phyloP scores from a whole-genome alignment of 1,140 invertebrate genomes.

The Brevipalpus yothersi region DNA sequence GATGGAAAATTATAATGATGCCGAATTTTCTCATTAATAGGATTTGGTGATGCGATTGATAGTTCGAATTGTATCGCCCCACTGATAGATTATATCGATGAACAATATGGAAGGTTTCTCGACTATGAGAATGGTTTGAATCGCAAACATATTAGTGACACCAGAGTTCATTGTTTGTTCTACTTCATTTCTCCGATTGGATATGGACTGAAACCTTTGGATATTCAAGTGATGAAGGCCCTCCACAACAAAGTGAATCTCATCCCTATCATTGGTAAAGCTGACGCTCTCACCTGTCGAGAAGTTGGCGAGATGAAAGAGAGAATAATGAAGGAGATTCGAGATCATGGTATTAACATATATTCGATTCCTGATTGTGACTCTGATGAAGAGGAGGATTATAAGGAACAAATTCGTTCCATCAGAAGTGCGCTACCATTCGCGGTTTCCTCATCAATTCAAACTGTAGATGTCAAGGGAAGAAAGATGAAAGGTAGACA shows the following conservation, averaged over 20 bases:
- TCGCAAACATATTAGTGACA: constrained; percentile 69
- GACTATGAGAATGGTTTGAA: constrained; percentile 74
- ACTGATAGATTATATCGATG: constrained; percentile 77
- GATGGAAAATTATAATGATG: not conserved
- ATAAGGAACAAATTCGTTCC: constrained; percentile 18
- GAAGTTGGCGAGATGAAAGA: constrained; percentile 71
- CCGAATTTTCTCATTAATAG: constrained; percentile 33
- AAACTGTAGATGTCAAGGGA: constrained; percentile 19
- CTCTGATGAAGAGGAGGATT: constrained; percentile 21
- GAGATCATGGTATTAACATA: constrained; percentile 30
- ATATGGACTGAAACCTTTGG: constrained; percentile 78
- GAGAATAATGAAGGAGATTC: constrained; percentile 25
- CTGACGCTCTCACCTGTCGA: constrained; percentile 86
- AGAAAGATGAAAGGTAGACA: constrained; percentile 24
- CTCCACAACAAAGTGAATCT: constrained; percentile 89
- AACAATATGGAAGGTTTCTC: constrained; percentile 66
- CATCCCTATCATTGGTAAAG: constrained; percentile 95
- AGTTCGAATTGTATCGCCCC: constrained; percentile 45
- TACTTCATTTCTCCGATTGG: constrained; percentile 98
- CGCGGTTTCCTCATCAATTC: constrained; percentile 19
- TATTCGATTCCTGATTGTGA: constrained; percentile 32
- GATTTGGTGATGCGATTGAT: constrained; percentile 96
- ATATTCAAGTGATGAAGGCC: constrained; percentile 97
- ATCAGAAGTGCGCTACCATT: constrained; percentile 18
- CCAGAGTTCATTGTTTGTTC: constrained; percentile 85